Evolutionary conservation across 2,888 invertebrate genomes (phyloP).

Genomic region (Acanthosoma haemorrhoidale): DNA sequence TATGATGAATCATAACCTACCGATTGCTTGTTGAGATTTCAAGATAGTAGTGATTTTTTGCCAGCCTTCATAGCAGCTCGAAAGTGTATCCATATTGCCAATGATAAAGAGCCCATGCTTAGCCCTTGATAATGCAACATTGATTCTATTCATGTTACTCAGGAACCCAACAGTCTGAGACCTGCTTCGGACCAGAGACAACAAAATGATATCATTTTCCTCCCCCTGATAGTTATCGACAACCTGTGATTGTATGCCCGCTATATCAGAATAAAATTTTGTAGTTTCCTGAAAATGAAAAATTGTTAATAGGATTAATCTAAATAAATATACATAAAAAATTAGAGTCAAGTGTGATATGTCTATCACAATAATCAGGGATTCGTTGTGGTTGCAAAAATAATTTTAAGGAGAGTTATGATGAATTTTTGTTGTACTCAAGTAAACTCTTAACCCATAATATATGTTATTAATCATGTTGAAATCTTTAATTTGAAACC

Average conservation of each 20-base stretch:
- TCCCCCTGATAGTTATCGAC: conserved; percentile 80
- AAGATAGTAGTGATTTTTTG: conserved; percentile 51
- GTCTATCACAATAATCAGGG: too few species aligned
- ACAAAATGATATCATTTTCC: conserved; percentile 69
- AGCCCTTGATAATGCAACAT: conserved; percentile 72
- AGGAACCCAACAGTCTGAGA: conserved; percentile 65
- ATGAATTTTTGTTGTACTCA: too few species aligned
- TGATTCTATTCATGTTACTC: conserved; percentile 62
- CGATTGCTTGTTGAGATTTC: conserved; percentile 51
- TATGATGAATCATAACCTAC: conserved; percentile 44
- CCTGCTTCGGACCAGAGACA: conserved; percentile 75
- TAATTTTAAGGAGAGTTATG: too few species aligned
- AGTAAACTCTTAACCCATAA: too few species aligned
- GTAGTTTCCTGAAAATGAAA: not conserved
- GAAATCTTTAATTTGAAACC: too few species aligned
- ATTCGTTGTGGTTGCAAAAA: too few species aligned
- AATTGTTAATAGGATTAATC: too few species aligned
- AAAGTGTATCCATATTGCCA: conserved; percentile 62
- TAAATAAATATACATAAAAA: too few species aligned
- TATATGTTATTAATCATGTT: too few species aligned
- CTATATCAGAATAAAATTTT: not conserved
- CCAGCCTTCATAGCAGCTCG: conserved; percentile 55
- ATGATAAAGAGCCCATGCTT: conserved; percentile 64
- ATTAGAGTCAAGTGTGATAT: too few species aligned
- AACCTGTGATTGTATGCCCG: conserved; percentile 57